Base-by-base conservation (phyloP, 2,888 invertebrate genomes). In the Ophion ventricosus region DNA sequence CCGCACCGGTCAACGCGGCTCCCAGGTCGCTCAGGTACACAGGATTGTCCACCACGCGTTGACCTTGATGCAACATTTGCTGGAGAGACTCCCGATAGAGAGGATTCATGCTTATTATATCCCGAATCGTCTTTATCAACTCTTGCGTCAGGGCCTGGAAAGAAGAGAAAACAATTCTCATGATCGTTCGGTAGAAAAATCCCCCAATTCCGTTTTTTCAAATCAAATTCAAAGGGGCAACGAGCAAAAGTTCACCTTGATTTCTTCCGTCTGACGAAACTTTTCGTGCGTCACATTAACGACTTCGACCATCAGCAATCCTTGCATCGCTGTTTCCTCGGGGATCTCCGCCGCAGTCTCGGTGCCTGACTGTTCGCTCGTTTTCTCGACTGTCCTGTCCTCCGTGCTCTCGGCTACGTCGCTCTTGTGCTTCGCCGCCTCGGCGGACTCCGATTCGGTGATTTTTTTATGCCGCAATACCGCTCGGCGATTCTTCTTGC, bases 1-100 rank as follows among this genome's bases (percentile, higher is more conserved):
- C 99, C 0, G 98, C 98, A 40, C 98, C 98, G 0, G 99, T 98
- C 74, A 99, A 94, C 1, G 99, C 98, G 10, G 99, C 99, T 66
- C 99, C 99, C 76, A 99, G 94, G 94, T 99, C 99, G 89, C 98
- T 98, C 70, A 99, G 94, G 93, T 99, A 99, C 20, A 99, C 97
- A 0, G 99, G 99, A 95, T 99, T 99, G 93, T 99, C 99, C 14
- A 99, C 98, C 35, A 99, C 98, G 80, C 98, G 95, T 93, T 99
- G 98, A 1, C 99, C 99, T 90, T 98, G 98, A 89, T 99, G 98
- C 90, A 99, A 94, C 96, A 99, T 98, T 94, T 99, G 98, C 91
- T 98, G 98, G n/a, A 99, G 95, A 73, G 98, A 98, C 93, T 99
- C 99, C 87, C 99, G 96, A 92, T 99, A 99, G 82, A 99, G 94